Base-by-base conservation (phyloP, 2,113 vertebrate genomes). In the Melanostigma gelatinosum region DNA sequence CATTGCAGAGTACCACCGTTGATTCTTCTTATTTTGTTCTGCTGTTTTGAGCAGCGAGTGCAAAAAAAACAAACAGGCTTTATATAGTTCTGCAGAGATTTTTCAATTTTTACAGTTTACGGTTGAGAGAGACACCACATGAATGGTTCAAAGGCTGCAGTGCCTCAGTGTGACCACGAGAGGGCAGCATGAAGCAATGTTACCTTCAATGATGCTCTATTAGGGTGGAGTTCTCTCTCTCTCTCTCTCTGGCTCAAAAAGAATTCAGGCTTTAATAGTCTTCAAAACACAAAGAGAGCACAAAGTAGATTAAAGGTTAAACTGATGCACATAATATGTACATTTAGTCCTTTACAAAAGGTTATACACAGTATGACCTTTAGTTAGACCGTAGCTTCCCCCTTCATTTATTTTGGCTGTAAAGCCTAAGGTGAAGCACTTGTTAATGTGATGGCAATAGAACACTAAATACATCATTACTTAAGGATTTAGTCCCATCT, bases 391-490 rank as follows among this genome's bases (percentile, higher is more conserved):
- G 0, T 12, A 22, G 44, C 55, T 24, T 22, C 38, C 4, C 11
- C 24, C 6, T 34, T 20, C 6, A 18, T 12, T 36, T 46, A 7
- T 11, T 27, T 73, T 22, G 10, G 20, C 50, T 46, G 27, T n/a
- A 40, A 64, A 32, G 42, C 79, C 68, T 6, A 27, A 75, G 72
- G 78, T 46, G 22, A 64, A 80, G 18, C 0, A 20, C 15, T 32
- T 69, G 57, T 48, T 79, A 84, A 72, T 78, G 70, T 83, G 68
- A 75, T 46, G 44, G 24, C 44, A 62, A 6, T 52, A 18, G 32
- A 69, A 38, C 64, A 4, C 32, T 61, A 27, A 80, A 63, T 67
- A 65, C 68, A 64, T 58, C 50, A 73, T 78, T 85, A 75, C 8
- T 82, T 55, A 52, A 22, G 50, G 20, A 52, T 52, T 52, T 22